Percentiles rank a stretch among this genome's conserved stretches.
phyloP scores from a whole-genome alignment of 2,888 invertebrate species.

The Acleris literana region DNA sequence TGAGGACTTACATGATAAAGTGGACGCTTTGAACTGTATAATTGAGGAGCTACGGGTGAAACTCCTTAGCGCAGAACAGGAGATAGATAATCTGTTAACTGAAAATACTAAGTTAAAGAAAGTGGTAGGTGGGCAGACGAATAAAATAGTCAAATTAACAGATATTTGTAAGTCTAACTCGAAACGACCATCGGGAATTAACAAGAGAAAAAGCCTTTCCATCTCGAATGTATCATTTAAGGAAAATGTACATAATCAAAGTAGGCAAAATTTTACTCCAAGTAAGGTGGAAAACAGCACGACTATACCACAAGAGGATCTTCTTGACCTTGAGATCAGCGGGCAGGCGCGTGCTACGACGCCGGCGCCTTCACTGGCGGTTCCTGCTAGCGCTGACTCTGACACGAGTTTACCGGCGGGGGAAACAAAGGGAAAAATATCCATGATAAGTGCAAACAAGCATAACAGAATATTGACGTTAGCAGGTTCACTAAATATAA shows the following conservation, averaged over 20 bases:
- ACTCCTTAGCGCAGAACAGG: background rate
- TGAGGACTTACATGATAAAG: background rate
- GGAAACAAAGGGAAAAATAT: conserved; percentile 3
- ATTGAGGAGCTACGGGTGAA: background rate
- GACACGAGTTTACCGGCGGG: background rate
- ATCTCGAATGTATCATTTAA: background rate
- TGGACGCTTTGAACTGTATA: background rate
- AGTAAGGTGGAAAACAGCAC: background rate
- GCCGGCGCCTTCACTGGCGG: background rate
- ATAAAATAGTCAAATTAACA: conserved; percentile 1
- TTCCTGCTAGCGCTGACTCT: background rate
- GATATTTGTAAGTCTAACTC: background rate
- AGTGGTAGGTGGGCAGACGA: background rate
- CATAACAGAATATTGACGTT: conserved; percentile 1
- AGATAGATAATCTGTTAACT: background rate
- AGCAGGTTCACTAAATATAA: background rate
- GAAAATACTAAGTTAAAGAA: background rate
- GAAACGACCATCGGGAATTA: background rate
- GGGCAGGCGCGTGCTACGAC: background rate
- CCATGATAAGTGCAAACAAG: background rate
- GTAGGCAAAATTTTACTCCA: background rate
- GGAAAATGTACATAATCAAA: background rate
- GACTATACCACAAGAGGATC: background rate
- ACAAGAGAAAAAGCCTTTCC: background rate
- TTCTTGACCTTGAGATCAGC: background rate